Evolutionary conservation across 2,113 vertebrate species (phyloP), one percentile per base, ranked within the genome.

Genomic region (Stercorarius parasiticus): DNA sequence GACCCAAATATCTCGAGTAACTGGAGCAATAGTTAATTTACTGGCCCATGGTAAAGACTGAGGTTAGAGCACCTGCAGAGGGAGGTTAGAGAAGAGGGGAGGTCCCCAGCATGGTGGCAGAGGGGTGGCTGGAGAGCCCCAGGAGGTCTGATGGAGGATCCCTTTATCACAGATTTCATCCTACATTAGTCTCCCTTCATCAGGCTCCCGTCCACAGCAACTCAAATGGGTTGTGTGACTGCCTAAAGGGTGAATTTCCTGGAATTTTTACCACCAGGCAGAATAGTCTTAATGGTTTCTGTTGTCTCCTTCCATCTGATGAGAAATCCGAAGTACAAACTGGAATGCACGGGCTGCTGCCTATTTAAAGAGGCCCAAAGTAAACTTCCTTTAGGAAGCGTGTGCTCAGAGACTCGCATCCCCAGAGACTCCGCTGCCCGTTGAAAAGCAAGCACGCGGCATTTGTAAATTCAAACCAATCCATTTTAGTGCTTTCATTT

Each of bases 331-430:
- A 66, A 56, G 78, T 2, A 11, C 50, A 66, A 45, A 20, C 61
- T 52, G 95, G 74, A 93, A 84, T 27, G n/a, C 71, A 64, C 0
- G 15, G 40, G 81, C 61, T 88, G 88, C 94, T 97, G 71, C 74
- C 87, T 30, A 6, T 82, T 82, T 80, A 87, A 82, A 82, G 62
- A 88, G 95, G 77, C 86, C 93, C 91, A 91, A 90, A 90, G 94
- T 86, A 95, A 95, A 93, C 95, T 92, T 96, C 93, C 83, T 89
- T 82, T 52, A 95, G 94, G 93, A 97, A 90, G 70, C 6, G 40
- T 71, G 77, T 74, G 84, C 91, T 82, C 70, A 38, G 92, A 82
- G 74, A 10, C 32, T 83, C 23, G 0, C 29, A 20, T 93, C 94
- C 91, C 78, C 12, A 26, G 86, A 87, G 89, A 42, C 77, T 64